Base-by-base conservation (phyloP, 2,797 vertebrate genomes). In the Propithecus deckenii region DNA sequence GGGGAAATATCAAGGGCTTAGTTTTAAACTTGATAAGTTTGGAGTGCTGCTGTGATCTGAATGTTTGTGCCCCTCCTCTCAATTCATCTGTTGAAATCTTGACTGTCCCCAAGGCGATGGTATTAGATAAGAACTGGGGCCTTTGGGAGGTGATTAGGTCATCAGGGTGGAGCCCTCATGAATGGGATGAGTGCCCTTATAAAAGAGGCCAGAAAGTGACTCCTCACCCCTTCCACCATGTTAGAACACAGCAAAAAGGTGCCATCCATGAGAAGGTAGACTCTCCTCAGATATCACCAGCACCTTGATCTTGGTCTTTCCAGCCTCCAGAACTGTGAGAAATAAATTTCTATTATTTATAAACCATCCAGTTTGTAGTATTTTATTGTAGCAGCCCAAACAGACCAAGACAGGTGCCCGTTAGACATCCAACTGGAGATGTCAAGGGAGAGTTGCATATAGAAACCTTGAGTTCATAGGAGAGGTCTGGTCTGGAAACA, bases 21-120 rank as follows among this genome's bases (percentile, higher is more conserved):
- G 10, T 90, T 96, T 92, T 94, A n/a, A 94, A 38, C 12, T 89
- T 89, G 32, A 12, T 76, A 17, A 67, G 13, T 86, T 25, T 87
- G 11, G 74, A 55, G 76, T 46, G 12, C 12, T 14, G 7, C 76
- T 79, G 9, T 57, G 23, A 7, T 88, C 20, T 38, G n/a, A 86
- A 38, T 59, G 14, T 78, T 86, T 55, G 52, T 72, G 79, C 35
- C 32, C 75, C 75, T 52, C 41, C 23, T 25, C 41, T 25, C 43
- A 78, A 79, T 46, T 57, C 15, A 14, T 67, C 28, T 38, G 15
- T 71, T 79, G 74, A 59, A 67, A 48, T 38, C n/a, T 32, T 85
- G 46, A 46, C 12, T 65, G 7, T 17, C 59, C 9, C 46, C 30
- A 59, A 48, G 25, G 11, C 71, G 50, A 71, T 50, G 12, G 23